phyloP scores from a whole-genome alignment of 2,888 invertebrate genomes.

The Lepidonotus clava region DNA sequence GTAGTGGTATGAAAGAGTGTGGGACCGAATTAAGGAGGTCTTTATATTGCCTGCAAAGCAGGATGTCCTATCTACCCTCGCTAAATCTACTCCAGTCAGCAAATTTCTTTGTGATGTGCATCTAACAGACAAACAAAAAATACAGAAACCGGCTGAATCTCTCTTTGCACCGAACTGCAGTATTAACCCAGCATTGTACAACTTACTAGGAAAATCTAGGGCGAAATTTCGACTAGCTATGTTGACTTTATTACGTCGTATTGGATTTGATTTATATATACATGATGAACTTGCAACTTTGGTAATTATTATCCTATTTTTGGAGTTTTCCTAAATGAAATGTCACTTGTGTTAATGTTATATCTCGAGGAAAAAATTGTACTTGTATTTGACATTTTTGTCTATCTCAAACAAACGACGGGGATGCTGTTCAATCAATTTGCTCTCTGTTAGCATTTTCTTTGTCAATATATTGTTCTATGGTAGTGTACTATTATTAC shows the following conservation, averaged over 20 bases:
- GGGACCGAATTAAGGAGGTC: not conserved
- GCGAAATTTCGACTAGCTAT: not conserved
- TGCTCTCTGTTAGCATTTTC: not conserved
- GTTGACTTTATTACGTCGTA: not conserved
- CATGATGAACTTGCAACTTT: no score
- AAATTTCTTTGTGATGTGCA: not conserved
- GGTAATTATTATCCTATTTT: no score
- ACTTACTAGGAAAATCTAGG: not conserved
- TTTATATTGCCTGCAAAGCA: conserved; percentile 6
- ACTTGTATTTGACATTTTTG: not conserved
- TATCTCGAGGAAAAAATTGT: no score
- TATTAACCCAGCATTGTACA: not conserved
- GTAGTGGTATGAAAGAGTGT: not conserved
- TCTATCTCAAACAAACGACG: not conserved
- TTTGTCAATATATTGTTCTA: not conserved
- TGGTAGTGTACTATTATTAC: not conserved
- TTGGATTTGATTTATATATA: no score
- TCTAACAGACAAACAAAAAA: not conserved
- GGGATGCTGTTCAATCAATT: not conserved
- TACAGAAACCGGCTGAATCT: not conserved
- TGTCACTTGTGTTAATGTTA: no score
- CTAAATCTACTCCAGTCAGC: not conserved
- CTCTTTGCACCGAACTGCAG: not conserved
- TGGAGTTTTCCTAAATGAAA: no score
- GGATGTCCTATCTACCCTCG: conserved; percentile 12